A percentile compares a stretch with the other conserved stretches of the same genome.
Evolutionary conservation across 2,113 vertebrate species (phyloP).

Genomic region (Redunca redunca): DNA sequence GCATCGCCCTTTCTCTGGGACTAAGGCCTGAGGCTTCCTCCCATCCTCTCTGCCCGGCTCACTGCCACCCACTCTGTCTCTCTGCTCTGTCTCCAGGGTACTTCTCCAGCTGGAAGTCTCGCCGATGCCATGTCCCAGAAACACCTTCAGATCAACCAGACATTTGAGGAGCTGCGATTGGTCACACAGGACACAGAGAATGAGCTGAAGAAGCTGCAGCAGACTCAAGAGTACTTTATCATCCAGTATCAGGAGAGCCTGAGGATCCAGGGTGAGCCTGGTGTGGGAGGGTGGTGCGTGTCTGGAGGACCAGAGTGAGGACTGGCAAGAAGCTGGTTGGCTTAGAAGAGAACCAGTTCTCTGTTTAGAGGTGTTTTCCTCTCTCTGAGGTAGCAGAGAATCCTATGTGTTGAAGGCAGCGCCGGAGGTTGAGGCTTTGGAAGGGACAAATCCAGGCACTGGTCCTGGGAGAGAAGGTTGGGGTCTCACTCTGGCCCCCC

Average conservation of each 20-base stretch:
- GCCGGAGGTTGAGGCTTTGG: background rate
- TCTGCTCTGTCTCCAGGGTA: constrained; percentile 81
- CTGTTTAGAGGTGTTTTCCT: background rate
- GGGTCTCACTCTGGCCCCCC: rapidly evolving
- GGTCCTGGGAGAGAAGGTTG: background rate
- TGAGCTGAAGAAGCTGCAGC: constrained; percentile 95
- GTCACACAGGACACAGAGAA: constrained; percentile 95
- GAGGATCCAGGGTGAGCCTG: constrained; percentile 77
- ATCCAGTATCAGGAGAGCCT: constrained; percentile 99
- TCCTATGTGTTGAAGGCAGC: background rate
- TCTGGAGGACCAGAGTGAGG: background rate
- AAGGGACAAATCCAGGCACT: background rate
- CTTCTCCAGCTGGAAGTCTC: constrained; percentile 87
- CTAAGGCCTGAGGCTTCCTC: background rate
- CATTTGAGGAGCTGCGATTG: constrained; percentile 94
- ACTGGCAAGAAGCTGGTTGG: background rate
- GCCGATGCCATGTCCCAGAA: constrained; percentile 98
- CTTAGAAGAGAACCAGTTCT: background rate
- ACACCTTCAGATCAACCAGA: constrained; percentile 97
- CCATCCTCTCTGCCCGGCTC: background rate
- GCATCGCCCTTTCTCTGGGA: background rate
- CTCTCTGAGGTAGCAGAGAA: background rate
- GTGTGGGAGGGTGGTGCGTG: rapidly evolving
- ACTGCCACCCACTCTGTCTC: background rate
- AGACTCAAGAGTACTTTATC: constrained; percentile 98